Conservation (phyloP, 2,888 invertebrate genomes). For the Dione vanillae region DNA sequence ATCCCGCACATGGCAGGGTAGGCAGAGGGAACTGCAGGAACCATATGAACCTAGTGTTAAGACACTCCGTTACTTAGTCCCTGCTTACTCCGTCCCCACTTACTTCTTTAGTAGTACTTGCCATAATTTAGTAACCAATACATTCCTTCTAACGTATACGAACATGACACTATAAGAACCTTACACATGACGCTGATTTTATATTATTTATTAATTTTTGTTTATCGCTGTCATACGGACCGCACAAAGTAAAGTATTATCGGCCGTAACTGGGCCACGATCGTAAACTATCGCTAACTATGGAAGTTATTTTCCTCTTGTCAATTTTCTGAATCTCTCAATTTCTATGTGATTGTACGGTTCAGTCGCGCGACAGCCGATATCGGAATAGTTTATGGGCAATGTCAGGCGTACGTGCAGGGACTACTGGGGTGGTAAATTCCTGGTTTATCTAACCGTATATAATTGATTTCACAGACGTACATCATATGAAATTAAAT, state of each 20-base stretch:
- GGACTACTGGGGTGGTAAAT: constrained; percentile 53
- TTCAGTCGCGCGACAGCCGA: constrained; percentile 62
- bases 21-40: too few relatives aligned
- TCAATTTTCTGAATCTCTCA: constrained; percentile 55
- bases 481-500: neutral
- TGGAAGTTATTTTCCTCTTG: constrained; percentile 51
- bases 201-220: constrained; percentile 32
- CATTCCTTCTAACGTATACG: neutral
- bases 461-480: constrained; percentile 17
- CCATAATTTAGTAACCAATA: neutral
- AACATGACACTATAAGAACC: neutral
- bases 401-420: constrained; percentile 65
- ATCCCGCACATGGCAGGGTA: too few relatives aligned
- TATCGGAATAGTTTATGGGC: constrained; percentile 73
- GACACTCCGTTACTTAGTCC: too few relatives aligned
- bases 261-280: constrained; percentile 38
- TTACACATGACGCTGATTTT: neutral
- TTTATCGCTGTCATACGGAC: constrained; percentile 27
- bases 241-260: constrained; percentile 40
- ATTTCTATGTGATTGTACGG: constrained; percentile 58
- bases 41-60: too few relatives aligned
- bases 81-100: too few relatives aligned
- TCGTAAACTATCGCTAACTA: constrained; percentile 43
- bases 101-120: too few relatives aligned
- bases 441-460: constrained; percentile 47